These are phyloP conservation scores for Plebejus argus DNA, from an alignment of 2,888 invertebrate species.

Conservation along the genomic window DNA sequence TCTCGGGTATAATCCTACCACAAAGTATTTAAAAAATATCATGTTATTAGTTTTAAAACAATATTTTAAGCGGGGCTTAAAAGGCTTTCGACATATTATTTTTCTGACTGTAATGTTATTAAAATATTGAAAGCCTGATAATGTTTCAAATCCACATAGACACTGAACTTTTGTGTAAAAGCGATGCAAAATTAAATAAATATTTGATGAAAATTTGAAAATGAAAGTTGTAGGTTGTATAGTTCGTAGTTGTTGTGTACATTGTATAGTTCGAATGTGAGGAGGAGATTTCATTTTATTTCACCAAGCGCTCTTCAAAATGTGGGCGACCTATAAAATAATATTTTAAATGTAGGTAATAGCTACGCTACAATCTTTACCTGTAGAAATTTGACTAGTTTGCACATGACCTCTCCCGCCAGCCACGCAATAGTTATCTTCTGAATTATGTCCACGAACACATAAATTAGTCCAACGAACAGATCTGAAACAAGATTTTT, in stretches of 20 bases:
- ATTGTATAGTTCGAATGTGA: too few species aligned
- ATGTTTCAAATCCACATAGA: not conserved
- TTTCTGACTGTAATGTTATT: not conserved
- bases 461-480: slow-evolving; percentile 92
- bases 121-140: not conserved
- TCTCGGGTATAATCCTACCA: not conserved
- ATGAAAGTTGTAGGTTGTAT: too few species aligned
- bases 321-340: too few species aligned
- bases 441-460: slow-evolving; percentile 94
- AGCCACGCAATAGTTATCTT: slow-evolving; percentile 94
- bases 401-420: slow-evolving; percentile 94
- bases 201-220: too few species aligned
- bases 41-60: not conserved
- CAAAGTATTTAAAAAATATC: not conserved
- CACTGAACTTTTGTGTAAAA: too few species aligned
- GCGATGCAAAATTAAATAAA: too few species aligned
- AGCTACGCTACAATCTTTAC: slow-evolving; percentile 56
- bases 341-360: too few species aligned
- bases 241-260: too few species aligned
- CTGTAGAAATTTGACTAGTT: slow-evolving; percentile 91
- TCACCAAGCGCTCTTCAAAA: too few species aligned
- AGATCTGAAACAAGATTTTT: slow-evolving; percentile 84
- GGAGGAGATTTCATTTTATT: too few species aligned
- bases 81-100: not conserved
- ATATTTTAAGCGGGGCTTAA: not conserved